Evolutionary conservation across 92 coral and sea anemone genomes (phyloP), one percentile per base, ranked within the genome.

Genomic region (Meandrina meandrites): DNA sequence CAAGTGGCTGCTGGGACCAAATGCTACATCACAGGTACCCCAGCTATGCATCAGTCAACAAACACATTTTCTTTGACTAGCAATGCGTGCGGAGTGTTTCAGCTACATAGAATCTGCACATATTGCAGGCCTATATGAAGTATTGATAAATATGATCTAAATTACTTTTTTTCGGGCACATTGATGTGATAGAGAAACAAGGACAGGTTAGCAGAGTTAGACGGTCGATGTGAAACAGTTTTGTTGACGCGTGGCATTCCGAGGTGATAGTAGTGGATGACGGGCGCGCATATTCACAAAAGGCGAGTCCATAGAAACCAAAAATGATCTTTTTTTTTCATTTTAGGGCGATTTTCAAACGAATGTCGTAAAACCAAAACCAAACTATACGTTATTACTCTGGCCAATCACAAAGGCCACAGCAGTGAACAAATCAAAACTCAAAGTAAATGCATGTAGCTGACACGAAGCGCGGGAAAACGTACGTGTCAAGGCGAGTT

Each of bases 11-110:
- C 67, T 28, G 92, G 92, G 22, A 86, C 81, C 15, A 84, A 87
- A 62, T 92, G 95, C 75, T 92, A 81, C 60, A 92, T 92, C 48
- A 92, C 95, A 68, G 94, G 94, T 92, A 58, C 17, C 27, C 75
- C 32, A 78, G 27, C 81, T 10, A 1, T 0, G 24, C 18, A 16
- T 54, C 2, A 57, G 64, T 18, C 3, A 3, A 18, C 24, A 3
- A 53, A 51, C 1, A 1, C 8, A 56, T 56, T 1, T 57, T 57
- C n/a, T 57, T 19, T 18, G 8, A 14, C 60, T 58, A 21, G 13
- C 14, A 24, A 7, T 60, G 13, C 2, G 14, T 60, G 68, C 10
- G 5, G 24, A 60, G 68, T 8, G 30, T 11, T 60, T 5, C 11
- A 24, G 68, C 68, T 7, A 22, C 0, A 22, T 57, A 3, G 68